Conservation (phyloP, 2,797 vertebrate species). For the Parambassis ranga region DNA sequence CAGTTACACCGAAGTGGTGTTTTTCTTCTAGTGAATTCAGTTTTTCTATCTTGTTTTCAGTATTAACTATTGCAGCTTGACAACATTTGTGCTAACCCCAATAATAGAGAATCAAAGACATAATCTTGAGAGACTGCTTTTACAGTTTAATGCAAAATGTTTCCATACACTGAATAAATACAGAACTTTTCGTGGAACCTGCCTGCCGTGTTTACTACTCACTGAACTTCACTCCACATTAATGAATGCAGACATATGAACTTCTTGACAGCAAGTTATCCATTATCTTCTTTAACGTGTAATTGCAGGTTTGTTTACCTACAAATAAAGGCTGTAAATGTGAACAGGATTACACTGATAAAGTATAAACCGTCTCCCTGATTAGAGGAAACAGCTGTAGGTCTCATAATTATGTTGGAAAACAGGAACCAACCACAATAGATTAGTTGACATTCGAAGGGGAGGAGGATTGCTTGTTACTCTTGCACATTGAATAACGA, state of each 20-base stretch:
- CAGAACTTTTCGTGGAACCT: slow-evolving; percentile 25
- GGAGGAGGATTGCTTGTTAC: no score
- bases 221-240: background rate
- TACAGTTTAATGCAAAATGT: slow-evolving; percentile 8
- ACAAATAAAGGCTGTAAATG: background rate
- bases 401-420: no score
- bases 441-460: background rate
- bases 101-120: background rate
- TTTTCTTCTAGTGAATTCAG: background rate
- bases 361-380: no score
- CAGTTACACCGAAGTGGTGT: slow-evolving; percentile 1
- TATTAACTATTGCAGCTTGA: slow-evolving; percentile 15
- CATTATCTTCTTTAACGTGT: background rate
- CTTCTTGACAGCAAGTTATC: background rate
- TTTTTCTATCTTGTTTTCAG: background rate
- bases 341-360: background rate
- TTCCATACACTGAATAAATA: slow-evolving; percentile 48
- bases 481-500: no score
- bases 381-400: no score
- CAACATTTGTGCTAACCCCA: slow-evolving; percentile 10
- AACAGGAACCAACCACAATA: no score
- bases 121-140: slow-evolving; percentile 9
- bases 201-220: slow-evolving; percentile 8
- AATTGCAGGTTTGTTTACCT: background rate
- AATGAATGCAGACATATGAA: background rate